phyloP scores from a whole-genome alignment of 1,140 invertebrate species.

The Colletes latitarsis region DNA sequence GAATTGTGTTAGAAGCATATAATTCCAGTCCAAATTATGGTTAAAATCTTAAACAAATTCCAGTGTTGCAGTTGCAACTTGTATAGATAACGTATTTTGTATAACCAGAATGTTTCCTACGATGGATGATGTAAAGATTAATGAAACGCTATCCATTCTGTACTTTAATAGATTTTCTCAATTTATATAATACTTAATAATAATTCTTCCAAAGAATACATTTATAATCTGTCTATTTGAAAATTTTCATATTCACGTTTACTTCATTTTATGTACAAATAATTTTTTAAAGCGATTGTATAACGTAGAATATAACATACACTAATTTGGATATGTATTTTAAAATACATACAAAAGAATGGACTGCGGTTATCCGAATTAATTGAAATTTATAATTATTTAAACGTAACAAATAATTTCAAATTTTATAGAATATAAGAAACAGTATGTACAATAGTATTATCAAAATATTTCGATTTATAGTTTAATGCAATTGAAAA shows the following conservation, averaged over 20 bases:
- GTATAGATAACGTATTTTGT: constrained; percentile 19
- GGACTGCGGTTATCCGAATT: constrained; percentile 36
- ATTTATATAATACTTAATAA: constrained; percentile 9
- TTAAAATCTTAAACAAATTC: background rate
- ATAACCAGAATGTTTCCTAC: background rate
- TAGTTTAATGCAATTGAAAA: background rate
- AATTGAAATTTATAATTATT: background rate
- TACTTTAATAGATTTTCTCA: background rate
- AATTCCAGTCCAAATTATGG: constrained; percentile 11
- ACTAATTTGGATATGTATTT: constrained; percentile 19
- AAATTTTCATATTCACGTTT: background rate
- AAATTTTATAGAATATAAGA: background rate
- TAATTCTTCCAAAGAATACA: constrained; percentile 34
- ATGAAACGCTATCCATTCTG: background rate
- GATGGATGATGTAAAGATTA: background rate
- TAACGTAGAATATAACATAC: background rate
- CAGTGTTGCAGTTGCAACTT: constrained; percentile 20
- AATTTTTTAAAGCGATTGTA: background rate
- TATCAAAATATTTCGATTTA: background rate
- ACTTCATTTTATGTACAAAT: background rate
- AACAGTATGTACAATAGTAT: background rate
- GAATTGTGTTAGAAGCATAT: constrained; percentile 34
- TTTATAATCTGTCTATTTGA: constrained; percentile 1
- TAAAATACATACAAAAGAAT: background rate
- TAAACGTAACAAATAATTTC: background rate